A percentile compares a stretch with the other conserved stretches of the same genome.
These are phyloP conservation scores for Noturus placidus DNA, from an alignment of 2,113 vertebrate genomes.

Conservation along the genomic window DNA sequence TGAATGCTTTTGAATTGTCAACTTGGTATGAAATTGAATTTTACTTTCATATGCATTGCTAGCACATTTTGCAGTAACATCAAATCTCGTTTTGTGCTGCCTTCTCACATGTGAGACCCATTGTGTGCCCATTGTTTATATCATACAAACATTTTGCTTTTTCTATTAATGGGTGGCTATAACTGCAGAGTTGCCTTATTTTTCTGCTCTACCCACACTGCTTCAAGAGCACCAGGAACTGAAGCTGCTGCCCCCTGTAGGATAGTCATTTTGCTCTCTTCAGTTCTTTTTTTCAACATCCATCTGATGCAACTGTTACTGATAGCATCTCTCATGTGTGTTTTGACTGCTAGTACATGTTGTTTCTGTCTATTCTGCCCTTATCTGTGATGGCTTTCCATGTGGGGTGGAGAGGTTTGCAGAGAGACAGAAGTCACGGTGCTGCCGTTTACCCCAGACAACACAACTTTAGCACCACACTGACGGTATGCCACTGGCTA, in stretches of 20 bases:
- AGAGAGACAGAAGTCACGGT: conserved; percentile 30
- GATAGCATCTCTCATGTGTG: conserved; percentile 59
- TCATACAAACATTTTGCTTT: not conserved
- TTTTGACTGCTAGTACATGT: conserved; percentile 56
- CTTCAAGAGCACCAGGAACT: not conserved
- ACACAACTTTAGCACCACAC: conserved; percentile 17
- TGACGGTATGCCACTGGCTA: conserved; percentile 26
- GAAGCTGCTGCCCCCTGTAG: conserved; percentile 5
- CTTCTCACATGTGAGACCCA: not conserved
- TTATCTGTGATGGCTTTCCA: conserved; percentile 55
- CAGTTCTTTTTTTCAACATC: not conserved
- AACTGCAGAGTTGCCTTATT: not conserved
- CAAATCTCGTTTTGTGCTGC: not conserved
- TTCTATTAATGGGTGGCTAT: not conserved
- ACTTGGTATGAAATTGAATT: not conserved
- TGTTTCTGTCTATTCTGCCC: conserved; percentile 50
- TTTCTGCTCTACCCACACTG: not conserved
- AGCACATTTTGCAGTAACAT: not conserved
- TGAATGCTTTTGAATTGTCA: not conserved
- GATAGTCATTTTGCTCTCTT: conserved; percentile 8
- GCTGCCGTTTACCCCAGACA: conserved; percentile 15
- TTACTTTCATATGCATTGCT: not conserved
- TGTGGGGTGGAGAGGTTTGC: conserved; percentile 32
- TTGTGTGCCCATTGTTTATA: not conserved
- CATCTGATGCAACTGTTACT: conserved; percentile 34